phyloP scores from a whole-genome alignment of 2,113 vertebrate genomes.

The Seriola dumerili region DNA sequence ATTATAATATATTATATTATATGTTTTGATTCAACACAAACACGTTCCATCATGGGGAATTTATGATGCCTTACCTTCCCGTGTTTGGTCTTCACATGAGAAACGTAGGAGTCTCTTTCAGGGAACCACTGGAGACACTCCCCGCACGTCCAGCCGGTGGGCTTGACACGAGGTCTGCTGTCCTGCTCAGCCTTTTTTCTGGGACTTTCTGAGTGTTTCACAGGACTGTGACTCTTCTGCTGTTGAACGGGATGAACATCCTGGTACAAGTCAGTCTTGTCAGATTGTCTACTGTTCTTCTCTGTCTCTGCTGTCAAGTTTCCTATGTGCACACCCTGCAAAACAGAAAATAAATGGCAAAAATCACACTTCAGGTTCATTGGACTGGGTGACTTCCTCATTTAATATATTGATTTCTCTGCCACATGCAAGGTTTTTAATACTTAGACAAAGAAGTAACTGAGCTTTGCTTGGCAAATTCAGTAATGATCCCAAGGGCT shows the following conservation, averaged over 20 bases:
- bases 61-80: constrained; percentile 86
- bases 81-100: constrained; percentile 93
- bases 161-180: constrained; percentile 82
- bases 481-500: neutral
- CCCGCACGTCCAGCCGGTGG: constrained; percentile 91
- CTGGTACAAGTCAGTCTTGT: constrained; percentile 68
- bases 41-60: neutral
- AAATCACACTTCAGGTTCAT: neutral
- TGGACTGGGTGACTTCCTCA: neutral
- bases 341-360: constrained; percentile 17
- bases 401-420: neutral
- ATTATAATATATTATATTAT: neutral
- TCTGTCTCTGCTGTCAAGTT: constrained; percentile 84
- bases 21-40: neutral
- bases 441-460: neutral
- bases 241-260: constrained; percentile 63
- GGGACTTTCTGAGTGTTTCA: constrained; percentile 52
- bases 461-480: neutral
- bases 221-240: constrained; percentile 55
- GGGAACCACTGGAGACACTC: constrained; percentile 93
- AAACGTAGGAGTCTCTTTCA: constrained; percentile 92
- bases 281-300: constrained; percentile 76
- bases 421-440: neutral
- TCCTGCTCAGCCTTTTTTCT: constrained; percentile 78
- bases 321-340: constrained; percentile 88